Evolutionary conservation across 2,113 vertebrate genomes (phyloP), one percentile per base, ranked within the genome.

Genomic region (Melanostigma gelatinosum): DNA sequence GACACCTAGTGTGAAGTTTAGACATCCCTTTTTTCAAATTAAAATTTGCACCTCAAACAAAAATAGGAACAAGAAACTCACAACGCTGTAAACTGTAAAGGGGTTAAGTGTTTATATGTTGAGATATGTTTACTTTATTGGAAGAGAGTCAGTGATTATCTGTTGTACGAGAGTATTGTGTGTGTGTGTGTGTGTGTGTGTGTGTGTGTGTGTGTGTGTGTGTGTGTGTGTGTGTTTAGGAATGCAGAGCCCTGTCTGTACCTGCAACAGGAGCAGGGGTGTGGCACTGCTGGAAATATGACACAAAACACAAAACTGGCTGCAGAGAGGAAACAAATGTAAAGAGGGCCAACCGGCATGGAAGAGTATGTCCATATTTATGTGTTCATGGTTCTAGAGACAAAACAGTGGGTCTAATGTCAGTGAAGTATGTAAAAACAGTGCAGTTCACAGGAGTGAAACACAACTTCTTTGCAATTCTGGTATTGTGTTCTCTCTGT

Each of bases 191-290:
- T 6, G 34, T 34, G 34, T 34, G 34, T 34, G 34, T 32, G 32
- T 20, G 44, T 63, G 9, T 29, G 65, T 34, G 24, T 57, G 58
- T 40, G 72, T 62, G 34, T 34, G 34, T 34, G 34, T 34, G 34
- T 32, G 32, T 20, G 44, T 63, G 9, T 29, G 65, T 34, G 24
- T 57, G 58, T 40, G 72, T 62, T 29, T 7, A 54, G 85, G 90
- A 89, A 91, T 90, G 88, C 57, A 63, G 75, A 34, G 63, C 69
- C 82, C 24, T 42, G 84, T 67, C 75, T 71, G 68, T 87, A 92
- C 89, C 84, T 91, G 89, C 74, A 75, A 58, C 61, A 16, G 82
- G 57, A 82, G 80, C 66, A 72, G 32, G 85, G 80, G 86, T 83
- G 85, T 77, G 87, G 78, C 72, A 54, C 77, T 29, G 79, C 72